These are phyloP conservation scores for Ecliptopera silaceata DNA, from an alignment of 2,888 invertebrate genomes.

Conservation along the genomic window DNA sequence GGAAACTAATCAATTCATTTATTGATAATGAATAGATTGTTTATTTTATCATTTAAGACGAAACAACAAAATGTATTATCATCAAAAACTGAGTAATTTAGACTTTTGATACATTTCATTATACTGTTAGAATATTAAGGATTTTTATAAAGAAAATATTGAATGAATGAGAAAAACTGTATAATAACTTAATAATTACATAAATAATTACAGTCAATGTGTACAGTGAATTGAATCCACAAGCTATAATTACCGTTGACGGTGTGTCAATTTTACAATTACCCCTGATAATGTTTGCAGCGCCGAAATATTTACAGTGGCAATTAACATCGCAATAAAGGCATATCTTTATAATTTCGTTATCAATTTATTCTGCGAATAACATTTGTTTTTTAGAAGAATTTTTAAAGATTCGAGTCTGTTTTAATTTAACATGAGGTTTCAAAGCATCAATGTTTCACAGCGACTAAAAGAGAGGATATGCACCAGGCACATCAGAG, in stretches of 20 bases:
- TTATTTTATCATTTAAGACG: too few relatives aligned
- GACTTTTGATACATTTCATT: too few relatives aligned
- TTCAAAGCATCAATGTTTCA: conserved; percentile 18
- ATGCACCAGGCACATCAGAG: conserved; percentile 26
- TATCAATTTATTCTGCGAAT: background rate
- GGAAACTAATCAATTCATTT: too few relatives aligned
- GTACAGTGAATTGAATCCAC: conserved; percentile 22
- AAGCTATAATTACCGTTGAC: conserved; percentile 45
- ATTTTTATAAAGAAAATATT: too few relatives aligned
- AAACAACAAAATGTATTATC: too few relatives aligned
- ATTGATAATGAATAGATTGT: too few relatives aligned
- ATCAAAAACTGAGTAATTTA: too few relatives aligned
- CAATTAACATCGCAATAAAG: conserved; percentile 18
- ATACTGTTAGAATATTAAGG: too few relatives aligned
- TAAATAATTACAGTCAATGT: conserved; percentile 1
- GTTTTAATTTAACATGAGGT: conserved; percentile 3
- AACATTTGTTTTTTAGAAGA: background rate
- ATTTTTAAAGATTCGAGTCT: background rate
- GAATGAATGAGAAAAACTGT: background rate
- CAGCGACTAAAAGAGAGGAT: conserved; percentile 20
- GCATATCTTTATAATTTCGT: conserved; percentile 1
- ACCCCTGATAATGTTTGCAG: conserved; percentile 40
- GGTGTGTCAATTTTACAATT: conserved; percentile 50
- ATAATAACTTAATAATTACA: too few relatives aligned
- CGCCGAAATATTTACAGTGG: conserved; percentile 30